phyloP scores from a whole-genome alignment of 2,113 vertebrate species.

The Acanthisitta chloris region DNA sequence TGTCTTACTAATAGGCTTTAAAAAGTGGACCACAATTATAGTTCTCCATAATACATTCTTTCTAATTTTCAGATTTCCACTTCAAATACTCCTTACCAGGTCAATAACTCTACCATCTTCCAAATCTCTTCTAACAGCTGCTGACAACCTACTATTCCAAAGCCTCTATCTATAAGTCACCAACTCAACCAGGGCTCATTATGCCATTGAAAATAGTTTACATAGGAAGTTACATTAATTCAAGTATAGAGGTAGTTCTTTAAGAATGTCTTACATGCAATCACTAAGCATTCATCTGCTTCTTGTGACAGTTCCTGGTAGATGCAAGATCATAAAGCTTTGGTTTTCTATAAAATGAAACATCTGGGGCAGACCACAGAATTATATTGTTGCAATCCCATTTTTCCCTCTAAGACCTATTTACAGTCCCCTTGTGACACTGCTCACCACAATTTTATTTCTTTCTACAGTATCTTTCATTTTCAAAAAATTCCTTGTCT shows the following conservation, averaged over 20 bases:
- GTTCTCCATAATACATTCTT: not conserved
- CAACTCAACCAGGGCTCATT: not conserved
- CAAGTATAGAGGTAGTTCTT: not conserved
- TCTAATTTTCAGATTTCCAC: not conserved
- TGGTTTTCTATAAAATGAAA: not conserved
- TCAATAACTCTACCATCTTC: not conserved
- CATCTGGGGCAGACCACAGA: not conserved
- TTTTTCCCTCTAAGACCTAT: not conserved
- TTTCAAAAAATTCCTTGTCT: not conserved
- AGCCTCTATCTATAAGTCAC: not conserved
- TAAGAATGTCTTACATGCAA: not conserved
- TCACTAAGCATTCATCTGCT: not conserved
- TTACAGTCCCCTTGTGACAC: accelerated
- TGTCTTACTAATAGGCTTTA: not conserved
- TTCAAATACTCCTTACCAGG: not conserved
- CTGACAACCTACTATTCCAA: not conserved
- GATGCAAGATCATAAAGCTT: not conserved
- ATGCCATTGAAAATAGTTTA: not conserved
- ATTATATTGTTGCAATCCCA: not conserved
- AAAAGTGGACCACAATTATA: not conserved
- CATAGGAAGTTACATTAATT: not conserved
- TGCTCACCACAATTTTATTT: not conserved
- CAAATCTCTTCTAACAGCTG: not conserved
- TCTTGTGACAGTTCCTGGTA: not conserved
- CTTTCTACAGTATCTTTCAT: not conserved